Evolutionary conservation across 2,797 vertebrate species (phyloP), one percentile per base, ranked within the genome.

Genomic region (Urosaurus nigricauda): DNA sequence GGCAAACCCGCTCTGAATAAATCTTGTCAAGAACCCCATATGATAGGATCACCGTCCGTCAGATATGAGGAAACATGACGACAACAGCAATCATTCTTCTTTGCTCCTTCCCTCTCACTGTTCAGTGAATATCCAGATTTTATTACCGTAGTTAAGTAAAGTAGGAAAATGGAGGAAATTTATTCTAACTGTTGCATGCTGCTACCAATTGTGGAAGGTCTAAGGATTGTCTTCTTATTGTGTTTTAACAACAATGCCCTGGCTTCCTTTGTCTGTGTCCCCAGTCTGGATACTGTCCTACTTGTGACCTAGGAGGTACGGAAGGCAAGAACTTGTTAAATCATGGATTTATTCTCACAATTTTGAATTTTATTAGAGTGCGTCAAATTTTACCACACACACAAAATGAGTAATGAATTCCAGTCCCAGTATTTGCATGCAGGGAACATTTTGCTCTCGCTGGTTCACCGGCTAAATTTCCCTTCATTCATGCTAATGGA

Each of bases 401-500:
- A 68, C 8, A 35, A 32, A 37, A 73, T 32, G 51, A 40, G 63
- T 68, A 89, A 79, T 87, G 77, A 91, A 71, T 21, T 0, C 83
- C 81, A 74, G 26, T 68, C 88, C 84, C 1, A 0, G 70, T 77
- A 26, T 86, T 85, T 24, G 56, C 43, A 5, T 84, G 78, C 84
- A 0, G 0, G 71, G 24, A 90, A 80, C 35, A 37, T 92, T 92
- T 92, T 84, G 47, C 17, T 81, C 70, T 11, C 35, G 1, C 53
- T 92, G 43, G 47, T 91, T 77, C 74, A 81, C 88, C 82, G 78
- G 71, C 79, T 32, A 77, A 89, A 63, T 88, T 93, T 75, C 47
- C 90, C 92, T 92, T 92, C 89, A 82, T 94, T 94, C 91, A 90
- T 74, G 71, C 63, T 81, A 89, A 87, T 73, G 87, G 53, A 84